Percentiles rank a stretch among this genome's conserved stretches.
These are phyloP conservation scores for Heliconius hermathena DNA, from an alignment of 1,140 invertebrate genomes.

Conservation along the genomic window DNA sequence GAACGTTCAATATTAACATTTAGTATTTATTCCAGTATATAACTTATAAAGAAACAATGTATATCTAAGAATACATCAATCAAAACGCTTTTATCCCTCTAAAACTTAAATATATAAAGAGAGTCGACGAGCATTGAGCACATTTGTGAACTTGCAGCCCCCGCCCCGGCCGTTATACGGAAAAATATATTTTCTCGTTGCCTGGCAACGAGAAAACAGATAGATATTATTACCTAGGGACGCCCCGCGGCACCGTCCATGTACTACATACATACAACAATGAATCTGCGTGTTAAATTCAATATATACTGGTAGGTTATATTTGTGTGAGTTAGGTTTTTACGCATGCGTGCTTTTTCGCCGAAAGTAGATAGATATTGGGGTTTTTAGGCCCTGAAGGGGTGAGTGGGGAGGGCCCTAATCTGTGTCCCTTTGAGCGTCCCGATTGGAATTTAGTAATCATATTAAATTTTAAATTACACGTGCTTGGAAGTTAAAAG, in stretches of 20 bases:
- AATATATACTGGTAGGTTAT: conserved; percentile 57
- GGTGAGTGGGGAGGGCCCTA: conserved; percentile 64
- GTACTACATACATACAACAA: conserved; percentile 33
- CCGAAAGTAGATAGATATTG: conserved; percentile 78
- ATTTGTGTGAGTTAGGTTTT: conserved; percentile 76
- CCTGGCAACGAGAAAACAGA: conserved; percentile 71
- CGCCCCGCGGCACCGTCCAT: conserved; percentile 46
- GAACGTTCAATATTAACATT: background rate
- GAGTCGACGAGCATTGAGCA: conserved; percentile 35
- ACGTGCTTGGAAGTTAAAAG: conserved; percentile 73
- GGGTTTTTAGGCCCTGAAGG: conserved; percentile 70
- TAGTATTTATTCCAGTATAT: background rate
- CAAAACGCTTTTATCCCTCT: background rate
- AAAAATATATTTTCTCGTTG: conserved; percentile 74
- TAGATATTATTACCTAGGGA: conserved; percentile 60
- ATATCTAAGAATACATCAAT: background rate
- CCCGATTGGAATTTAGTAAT: conserved; percentile 81
- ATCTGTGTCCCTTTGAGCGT: conserved; percentile 78
- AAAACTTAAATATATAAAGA: conserved; percentile 23
- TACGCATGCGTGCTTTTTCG: conserved; percentile 78
- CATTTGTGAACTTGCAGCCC: conserved; percentile 42
- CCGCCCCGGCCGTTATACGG: conserved; percentile 46
- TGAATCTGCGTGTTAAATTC: conserved; percentile 63
- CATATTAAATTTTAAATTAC: conserved; percentile 82
- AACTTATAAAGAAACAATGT: background rate